Evolutionary conservation across 2,113 vertebrate species (phyloP).

Genomic region (Notarius quadriscutis): DNA sequence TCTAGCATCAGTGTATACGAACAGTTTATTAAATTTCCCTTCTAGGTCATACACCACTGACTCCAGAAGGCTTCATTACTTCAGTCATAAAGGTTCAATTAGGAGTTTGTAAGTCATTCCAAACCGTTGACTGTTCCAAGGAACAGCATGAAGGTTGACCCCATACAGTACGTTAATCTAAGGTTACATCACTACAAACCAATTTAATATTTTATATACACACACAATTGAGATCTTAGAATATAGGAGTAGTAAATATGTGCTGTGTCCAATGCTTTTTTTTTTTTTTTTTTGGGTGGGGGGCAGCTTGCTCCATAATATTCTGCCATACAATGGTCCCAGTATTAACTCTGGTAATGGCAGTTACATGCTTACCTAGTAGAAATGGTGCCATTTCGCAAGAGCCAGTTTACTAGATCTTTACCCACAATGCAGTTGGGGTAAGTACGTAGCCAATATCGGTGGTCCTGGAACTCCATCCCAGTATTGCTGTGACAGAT

Average conservation of each 20-base stretch:
- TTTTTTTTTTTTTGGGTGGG: too few relatives aligned
- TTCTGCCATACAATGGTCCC: not conserved
- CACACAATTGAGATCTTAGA: not conserved
- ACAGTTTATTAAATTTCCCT: too few relatives aligned
- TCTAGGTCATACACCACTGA: not conserved
- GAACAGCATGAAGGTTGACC: not conserved
- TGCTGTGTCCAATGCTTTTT: not conserved
- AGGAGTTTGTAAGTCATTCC: too few relatives aligned
- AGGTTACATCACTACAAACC: not conserved
- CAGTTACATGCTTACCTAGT: constrained; percentile 74
- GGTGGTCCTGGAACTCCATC: constrained; percentile 99
- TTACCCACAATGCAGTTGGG: constrained; percentile 99
- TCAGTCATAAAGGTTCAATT: not conserved
- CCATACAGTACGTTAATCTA: not conserved
- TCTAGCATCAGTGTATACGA: not conserved
- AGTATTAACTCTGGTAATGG: not conserved
- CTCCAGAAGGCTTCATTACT: not conserved
- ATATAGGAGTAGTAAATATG: not conserved
- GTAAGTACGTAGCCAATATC: constrained; percentile 96
- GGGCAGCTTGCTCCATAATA: not conserved
- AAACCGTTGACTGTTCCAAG: not conserved
- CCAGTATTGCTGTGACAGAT: constrained; percentile 95
- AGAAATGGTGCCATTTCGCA: constrained; percentile 92
- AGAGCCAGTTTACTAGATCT: constrained; percentile 96
- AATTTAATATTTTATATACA: too few relatives aligned